Evolutionary conservation across 2,113 vertebrate species (phyloP), one percentile per base, ranked within the genome.

Genomic region (Corydoras maculifer): DNA sequence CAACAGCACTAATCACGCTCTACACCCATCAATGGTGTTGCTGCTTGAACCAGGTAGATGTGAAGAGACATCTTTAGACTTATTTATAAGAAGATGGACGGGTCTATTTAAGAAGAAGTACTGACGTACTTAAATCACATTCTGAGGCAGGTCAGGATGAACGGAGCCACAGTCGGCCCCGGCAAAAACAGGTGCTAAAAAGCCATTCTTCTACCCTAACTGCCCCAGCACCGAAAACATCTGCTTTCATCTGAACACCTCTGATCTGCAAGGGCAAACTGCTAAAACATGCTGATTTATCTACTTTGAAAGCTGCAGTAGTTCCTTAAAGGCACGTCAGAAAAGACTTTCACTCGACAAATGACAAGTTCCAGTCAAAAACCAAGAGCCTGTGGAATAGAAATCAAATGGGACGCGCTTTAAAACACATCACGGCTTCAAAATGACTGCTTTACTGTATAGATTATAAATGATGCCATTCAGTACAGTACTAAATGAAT

Each of bases 101-200:
- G 18, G 2, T 25, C 18, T 25, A 25, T n/a, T n/a, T n/a, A n/a
- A n/a, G n/a, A n/a, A n/a, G n/a, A n/a, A 25, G 18, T 25, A 1
- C 18, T 25, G 18, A 25, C 18, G 18, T 25, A 1, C 18, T 25
- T 25, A 25, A 25, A 25, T 25, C 18, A 25, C 18, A 25, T 25
- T 25, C 18, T 25, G 18, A 25, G 18, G 18, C 18, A 25, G 18
- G 18, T 7, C 25, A 51, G 29, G 13, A 77, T 70, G 78, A 83
- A 82, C 70, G 63, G 77, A 86, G 81, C 14, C 51, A 48, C 50
- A 57, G 14, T 70, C 67, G 53, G 35, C 69, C n/a, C n/a, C n/a
- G n/a, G 73, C 57, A 43, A 61, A 69, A 57, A 12, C 35, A 59
- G 50, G 51, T 53, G 68, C 35, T 70, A 54, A 70, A 74, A 54